phyloP scores from a whole-genome alignment of 2,888 invertebrate genomes.

The Parelbella ahira region DNA sequence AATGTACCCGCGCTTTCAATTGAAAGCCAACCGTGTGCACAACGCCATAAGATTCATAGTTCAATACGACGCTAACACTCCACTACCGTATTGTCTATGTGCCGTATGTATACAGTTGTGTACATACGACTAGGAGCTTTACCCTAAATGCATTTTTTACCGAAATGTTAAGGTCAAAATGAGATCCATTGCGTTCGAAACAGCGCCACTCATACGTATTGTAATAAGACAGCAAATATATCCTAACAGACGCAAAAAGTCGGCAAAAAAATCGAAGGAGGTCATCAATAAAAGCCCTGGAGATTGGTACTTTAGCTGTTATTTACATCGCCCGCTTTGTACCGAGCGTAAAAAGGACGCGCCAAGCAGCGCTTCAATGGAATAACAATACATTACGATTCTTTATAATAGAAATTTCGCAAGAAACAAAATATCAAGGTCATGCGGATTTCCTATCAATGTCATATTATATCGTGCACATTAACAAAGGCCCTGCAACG shows the following conservation, averaged over 20 bases:
- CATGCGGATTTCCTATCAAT: slow-evolving; percentile 80
- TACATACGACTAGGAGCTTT: slow-evolving; percentile 51
- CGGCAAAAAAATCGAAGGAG: slow-evolving; percentile 47
- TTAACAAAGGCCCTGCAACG: slow-evolving; percentile 80
- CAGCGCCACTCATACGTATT: slow-evolving; percentile 18
- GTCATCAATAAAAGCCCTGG: slow-evolving; percentile 65
- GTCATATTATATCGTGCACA: slow-evolving; percentile 78
- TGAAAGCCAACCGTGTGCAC: slow-evolving; percentile 48
- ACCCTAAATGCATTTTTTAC: slow-evolving; percentile 31
- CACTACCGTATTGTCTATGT: slow-evolving; percentile 47
- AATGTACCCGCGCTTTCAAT: slow-evolving; percentile 34
- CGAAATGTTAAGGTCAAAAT: slow-evolving; percentile 40
- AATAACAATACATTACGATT: slow-evolving; percentile 62
- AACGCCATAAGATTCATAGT: slow-evolving; percentile 44
- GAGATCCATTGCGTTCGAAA: slow-evolving; percentile 22
- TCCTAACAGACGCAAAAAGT: slow-evolving; percentile 37
- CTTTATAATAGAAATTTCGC: slow-evolving; percentile 68
- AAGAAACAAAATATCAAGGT: slow-evolving; percentile 79
- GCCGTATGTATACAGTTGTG: slow-evolving; percentile 49
- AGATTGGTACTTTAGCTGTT: slow-evolving; percentile 57
- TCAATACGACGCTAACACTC: slow-evolving; percentile 36
- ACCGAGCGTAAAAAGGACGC: slow-evolving; percentile 55
- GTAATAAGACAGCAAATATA: slow-evolving; percentile 33
- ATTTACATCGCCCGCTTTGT: slow-evolving; percentile 74
- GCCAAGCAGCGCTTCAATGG: slow-evolving; percentile 63